These are phyloP conservation scores for Lithobates pipiens DNA, from an alignment of 2,797 vertebrate genomes.

Conservation along the genomic window DNA sequence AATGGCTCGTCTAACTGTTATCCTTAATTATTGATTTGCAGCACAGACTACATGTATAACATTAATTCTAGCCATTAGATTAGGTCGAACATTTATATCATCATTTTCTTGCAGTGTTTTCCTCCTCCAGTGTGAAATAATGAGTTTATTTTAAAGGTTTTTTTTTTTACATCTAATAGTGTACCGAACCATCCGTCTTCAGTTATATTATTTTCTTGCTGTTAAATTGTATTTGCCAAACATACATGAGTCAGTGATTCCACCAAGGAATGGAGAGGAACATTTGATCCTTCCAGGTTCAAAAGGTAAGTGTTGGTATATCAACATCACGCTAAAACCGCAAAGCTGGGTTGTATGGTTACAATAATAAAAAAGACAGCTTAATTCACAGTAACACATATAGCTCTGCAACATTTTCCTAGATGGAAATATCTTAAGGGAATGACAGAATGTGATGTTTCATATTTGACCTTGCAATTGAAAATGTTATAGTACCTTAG, in stretches of 20 bases:
- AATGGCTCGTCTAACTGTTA: too few species aligned
- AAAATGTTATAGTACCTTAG: conserved; percentile 22
- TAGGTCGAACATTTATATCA: too few species aligned
- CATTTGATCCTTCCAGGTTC: conserved; percentile 37
- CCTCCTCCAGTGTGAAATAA: neutral
- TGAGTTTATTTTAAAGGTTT: conserved; percentile 22
- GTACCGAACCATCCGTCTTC: conserved; percentile 23
- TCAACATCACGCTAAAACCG: conserved; percentile 47
- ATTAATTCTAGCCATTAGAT: too few species aligned
- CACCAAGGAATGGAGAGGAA: conserved; percentile 31
- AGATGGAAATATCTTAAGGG: conserved; percentile 38
- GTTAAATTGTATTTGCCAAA: conserved; percentile 28
- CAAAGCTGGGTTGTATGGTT: conserved; percentile 44
- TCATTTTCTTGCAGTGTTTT: too few species aligned
- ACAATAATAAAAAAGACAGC: conserved; percentile 42
- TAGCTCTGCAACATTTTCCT: conserved; percentile 25
- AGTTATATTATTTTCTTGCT: conserved; percentile 28
- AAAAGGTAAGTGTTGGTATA: conserved; percentile 52
- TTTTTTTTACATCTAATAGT: neutral
- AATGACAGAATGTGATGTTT: conserved; percentile 33
- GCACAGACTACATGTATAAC: too few species aligned
- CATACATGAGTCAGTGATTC: conserved; percentile 26
- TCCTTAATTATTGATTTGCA: too few species aligned
- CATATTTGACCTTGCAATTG: conserved; percentile 34
- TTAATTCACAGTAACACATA: conserved; percentile 27